Evolutionary conservation across 2,797 vertebrate genomes (phyloP).

Genomic region (Acropternis orthonyx): DNA sequence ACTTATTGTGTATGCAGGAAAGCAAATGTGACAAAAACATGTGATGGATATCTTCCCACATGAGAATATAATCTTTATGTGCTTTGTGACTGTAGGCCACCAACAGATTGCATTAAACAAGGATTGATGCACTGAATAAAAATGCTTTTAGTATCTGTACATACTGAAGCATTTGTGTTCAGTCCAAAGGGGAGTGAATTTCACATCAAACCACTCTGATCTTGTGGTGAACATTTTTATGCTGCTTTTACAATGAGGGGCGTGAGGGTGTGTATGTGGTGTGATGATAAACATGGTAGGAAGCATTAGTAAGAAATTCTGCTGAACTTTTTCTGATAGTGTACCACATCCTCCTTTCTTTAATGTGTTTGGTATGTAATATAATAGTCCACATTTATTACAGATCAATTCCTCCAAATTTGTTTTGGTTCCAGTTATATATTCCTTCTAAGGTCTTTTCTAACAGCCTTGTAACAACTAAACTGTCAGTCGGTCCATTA

Average conservation of each 20-base stretch:
- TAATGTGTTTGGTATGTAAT: background rate
- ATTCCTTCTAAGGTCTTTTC: background rate
- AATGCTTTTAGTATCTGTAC: background rate
- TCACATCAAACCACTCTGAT: background rate
- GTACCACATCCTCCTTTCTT: background rate
- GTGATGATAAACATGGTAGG: background rate
- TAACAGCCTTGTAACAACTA: background rate
- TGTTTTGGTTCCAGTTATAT: background rate
- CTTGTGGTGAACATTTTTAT: background rate
- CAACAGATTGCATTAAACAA: conserved; percentile 47
- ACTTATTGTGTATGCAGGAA: conserved; percentile 41
- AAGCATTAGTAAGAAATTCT: background rate
- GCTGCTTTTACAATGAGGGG: background rate
- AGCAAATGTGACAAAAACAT: conserved; percentile 36
- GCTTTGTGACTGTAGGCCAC: conserved; percentile 25
- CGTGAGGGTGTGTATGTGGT: background rate
- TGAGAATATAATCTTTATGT: conserved; percentile 44
- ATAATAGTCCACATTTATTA: background rate
- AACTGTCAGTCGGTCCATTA: conserved; percentile 8
- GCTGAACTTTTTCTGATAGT: background rate
- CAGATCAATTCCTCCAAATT: background rate
- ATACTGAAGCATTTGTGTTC: background rate
- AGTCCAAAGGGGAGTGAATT: background rate
- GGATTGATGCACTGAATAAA: conserved; percentile 12
- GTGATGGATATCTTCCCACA: conserved; percentile 49